Percentiles rank a stretch among this genome's conserved stretches.
These are phyloP conservation scores for Gorsachius goisagi DNA, from an alignment of 2,113 vertebrate species.

Conservation along the genomic window DNA sequence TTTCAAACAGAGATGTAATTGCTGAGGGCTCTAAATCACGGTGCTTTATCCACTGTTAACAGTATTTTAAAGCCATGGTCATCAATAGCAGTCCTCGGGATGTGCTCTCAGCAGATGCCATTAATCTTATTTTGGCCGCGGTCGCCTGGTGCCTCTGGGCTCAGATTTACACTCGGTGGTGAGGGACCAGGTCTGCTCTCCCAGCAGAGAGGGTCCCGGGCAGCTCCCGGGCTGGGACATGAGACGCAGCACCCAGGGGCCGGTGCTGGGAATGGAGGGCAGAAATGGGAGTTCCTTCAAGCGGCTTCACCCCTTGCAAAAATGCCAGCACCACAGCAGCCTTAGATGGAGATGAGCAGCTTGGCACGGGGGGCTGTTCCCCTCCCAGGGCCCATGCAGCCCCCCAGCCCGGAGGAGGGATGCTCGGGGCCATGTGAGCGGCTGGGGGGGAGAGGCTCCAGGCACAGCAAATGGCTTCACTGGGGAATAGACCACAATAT, in stretches of 20 bases:
- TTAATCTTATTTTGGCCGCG: not conserved
- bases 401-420: not conserved
- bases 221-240: not conserved
- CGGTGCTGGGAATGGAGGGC: not conserved
- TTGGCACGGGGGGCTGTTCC: not conserved
- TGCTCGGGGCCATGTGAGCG: fast-evolving
- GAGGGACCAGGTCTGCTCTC: not conserved
- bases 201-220: not conserved
- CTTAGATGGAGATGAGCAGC: not conserved
- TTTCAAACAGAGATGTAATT: slow-evolving; percentile 55
- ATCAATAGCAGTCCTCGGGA: not conserved
- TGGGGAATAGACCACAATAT: not conserved
- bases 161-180: not conserved
- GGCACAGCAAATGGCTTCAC: not conserved
- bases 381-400: not conserved
- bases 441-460: not conserved
- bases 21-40: not conserved
- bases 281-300: not conserved
- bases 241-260: not conserved
- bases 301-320: not conserved
- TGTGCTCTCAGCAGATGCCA: slow-evolving; percentile 17
- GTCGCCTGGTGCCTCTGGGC: not conserved
- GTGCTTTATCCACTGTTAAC: slow-evolving; percentile 12
- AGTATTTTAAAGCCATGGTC: slow-evolving; percentile 23
- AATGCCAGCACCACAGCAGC: not conserved